Conservation (phyloP, 2,888 invertebrate species). For the Melolontha melolontha region DNA sequence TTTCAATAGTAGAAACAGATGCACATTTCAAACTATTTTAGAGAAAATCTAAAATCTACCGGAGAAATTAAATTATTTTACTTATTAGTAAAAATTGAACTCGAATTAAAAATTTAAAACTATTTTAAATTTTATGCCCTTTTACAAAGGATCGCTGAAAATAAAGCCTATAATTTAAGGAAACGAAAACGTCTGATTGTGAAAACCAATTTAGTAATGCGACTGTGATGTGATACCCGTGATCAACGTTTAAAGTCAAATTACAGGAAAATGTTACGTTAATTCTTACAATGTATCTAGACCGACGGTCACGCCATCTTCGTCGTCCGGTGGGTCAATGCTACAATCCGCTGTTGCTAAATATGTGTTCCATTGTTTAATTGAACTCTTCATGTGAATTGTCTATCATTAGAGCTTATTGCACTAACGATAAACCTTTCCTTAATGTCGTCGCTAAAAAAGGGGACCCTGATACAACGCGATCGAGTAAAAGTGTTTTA, state of each 20-base stretch:
- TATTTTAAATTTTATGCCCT: too few relatives aligned
- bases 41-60: too few relatives aligned
- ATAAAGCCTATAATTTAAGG: too few relatives aligned
- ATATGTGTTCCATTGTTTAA: constrained; percentile 35
- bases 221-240: not conserved
- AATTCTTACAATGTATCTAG: constrained; percentile 43
- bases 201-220: too few relatives aligned
- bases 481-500: not conserved
- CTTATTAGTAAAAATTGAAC: too few relatives aligned
- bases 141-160: too few relatives aligned
- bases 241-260: constrained; percentile 31
- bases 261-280: constrained; percentile 49
- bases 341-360: constrained; percentile 43
- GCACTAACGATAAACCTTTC: not conserved
- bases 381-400: constrained; percentile 26
- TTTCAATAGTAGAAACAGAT: too few relatives aligned
- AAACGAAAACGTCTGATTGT: too few relatives aligned
- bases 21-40: too few relatives aligned
- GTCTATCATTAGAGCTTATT: not conserved
- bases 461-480: not conserved
- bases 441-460: not conserved
- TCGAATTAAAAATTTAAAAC: too few relatives aligned
- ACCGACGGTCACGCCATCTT: constrained; percentile 49
- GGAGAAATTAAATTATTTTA: too few relatives aligned
- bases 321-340: constrained; percentile 50